Base-by-base conservation (phyloP, 1,140 invertebrate species). In the Drosophila nigromelanica region DNA sequence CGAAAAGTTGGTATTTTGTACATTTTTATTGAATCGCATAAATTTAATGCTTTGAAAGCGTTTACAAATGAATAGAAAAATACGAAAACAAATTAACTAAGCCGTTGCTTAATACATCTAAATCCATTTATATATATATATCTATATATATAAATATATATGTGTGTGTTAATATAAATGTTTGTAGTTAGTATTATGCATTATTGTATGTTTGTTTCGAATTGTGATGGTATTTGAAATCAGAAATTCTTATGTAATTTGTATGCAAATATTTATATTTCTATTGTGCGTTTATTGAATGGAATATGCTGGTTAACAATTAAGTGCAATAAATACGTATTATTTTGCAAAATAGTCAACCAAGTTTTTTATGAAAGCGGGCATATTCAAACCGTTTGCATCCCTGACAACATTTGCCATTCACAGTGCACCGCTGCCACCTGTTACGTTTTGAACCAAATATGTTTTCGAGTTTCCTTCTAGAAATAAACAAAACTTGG, bases 261-360 rank as follows among this genome's bases (percentile, higher is more conserved):
- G 60, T 76, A 85, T 66, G 51, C 39, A 40, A 51, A 85, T 61
- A 73, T 77, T 80, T 85, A 68, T 73, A 86, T 80, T 74, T 81
- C 62, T 81, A 86, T 80, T 78, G 70, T 81, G 78, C 78, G 81
- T 87, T 72, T 87, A 78, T 75, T 81, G 62, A 54, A 61, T 86
- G 56, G 67, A 73, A 40, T 60, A 69, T 69, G 64, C 58, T 56
- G 73, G 72, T 78, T 75, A 86, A 37, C 24, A 67, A 62, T 72
- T 58, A 76, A 86, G 81, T 86, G 78, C 81, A 86, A 86, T 86
- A 86, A 86, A 86, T 78, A 74, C 63, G 56, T 73, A 73, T 81
- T 86, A 69, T 75, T 86, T 86, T 81, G 66, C 70, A 66, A 52
- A 47, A 30, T 18, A 10, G 8, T 39, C 37, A 60, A 50, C n/a